phyloP scores from a whole-genome alignment of 2,888 invertebrate genomes.

The Zonitis immaculata region DNA sequence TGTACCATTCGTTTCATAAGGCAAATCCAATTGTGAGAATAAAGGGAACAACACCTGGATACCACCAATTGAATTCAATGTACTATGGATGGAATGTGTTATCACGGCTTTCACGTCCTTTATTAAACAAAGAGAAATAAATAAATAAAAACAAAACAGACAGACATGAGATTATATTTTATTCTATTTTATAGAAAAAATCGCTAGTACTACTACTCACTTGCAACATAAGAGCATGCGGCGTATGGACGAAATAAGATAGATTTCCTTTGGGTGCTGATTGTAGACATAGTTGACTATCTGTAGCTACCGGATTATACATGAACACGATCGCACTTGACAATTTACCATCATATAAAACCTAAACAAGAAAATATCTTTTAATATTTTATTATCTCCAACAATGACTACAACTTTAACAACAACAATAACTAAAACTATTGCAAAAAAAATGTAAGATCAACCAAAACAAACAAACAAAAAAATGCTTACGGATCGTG shows the following conservation, averaged over 20 bases:
- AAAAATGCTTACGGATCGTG: slow-evolving; percentile 57
- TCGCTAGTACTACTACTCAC: slow-evolving; percentile 57
- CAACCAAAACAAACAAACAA: slow-evolving; percentile 32
- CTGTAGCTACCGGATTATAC: slow-evolving; percentile 99
- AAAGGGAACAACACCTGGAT: slow-evolving; percentile 97
- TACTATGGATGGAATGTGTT: slow-evolving; percentile 98
- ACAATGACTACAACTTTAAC: background rate
- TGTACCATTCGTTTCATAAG: slow-evolving; percentile 73
- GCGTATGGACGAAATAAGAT: slow-evolving; percentile 98
- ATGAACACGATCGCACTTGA: slow-evolving; percentile 97
- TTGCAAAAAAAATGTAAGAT: slow-evolving; percentile 20
- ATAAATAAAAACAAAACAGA: background rate
- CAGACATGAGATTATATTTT: background rate
- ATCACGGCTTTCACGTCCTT: slow-evolving; percentile 99
- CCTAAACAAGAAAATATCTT: slow-evolving; percentile 59
- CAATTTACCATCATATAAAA: slow-evolving; percentile 96
- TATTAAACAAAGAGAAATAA: slow-evolving; percentile 33
- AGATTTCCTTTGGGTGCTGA: slow-evolving; percentile 97
- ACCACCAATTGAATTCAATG: slow-evolving; percentile 97
- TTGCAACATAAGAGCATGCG: slow-evolving; percentile 98
- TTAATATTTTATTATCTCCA: no score
- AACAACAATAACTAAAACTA: slow-evolving; percentile 4
- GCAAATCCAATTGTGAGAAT: slow-evolving; percentile 95
- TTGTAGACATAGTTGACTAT: slow-evolving; percentile 97
- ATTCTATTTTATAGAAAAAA: background rate